Conservation (phyloP, 2,888 invertebrate genomes). For the Phragmatobia fuliginosa region DNA sequence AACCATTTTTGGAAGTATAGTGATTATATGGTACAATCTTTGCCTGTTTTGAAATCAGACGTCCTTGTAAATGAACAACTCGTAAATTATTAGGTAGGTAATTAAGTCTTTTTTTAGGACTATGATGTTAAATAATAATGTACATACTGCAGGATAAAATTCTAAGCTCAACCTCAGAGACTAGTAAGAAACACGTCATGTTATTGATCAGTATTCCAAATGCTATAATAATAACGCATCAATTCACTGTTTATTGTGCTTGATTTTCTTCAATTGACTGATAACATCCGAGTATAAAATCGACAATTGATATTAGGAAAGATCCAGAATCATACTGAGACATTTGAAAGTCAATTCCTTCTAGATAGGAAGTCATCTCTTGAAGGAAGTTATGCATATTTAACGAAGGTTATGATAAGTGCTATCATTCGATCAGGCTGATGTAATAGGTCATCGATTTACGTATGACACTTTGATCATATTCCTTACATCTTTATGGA, state of each 20-base stretch:
- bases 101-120: background rate
- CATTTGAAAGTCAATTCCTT: background rate
- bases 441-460: constrained; percentile 4
- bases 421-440: background rate
- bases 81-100: too few relatives aligned
- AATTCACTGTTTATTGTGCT: background rate
- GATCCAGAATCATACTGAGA: background rate
- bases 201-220: background rate
- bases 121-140: background rate
- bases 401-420: background rate
- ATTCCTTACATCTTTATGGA: background rate
- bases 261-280: constrained; percentile 4
- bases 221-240: background rate
- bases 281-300: background rate
- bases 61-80: background rate
- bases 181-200: background rate
- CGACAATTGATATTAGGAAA: background rate
- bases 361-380: background rate
- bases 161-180: background rate
- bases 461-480: background rate
- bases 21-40: background rate
- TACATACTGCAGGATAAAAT: background rate
- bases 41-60: background rate
- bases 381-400: background rate
- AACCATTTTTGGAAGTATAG: background rate